Evolutionary conservation across 2,113 vertebrate genomes (phyloP).

Genomic region (Aphelocoma coerulescens): DNA sequence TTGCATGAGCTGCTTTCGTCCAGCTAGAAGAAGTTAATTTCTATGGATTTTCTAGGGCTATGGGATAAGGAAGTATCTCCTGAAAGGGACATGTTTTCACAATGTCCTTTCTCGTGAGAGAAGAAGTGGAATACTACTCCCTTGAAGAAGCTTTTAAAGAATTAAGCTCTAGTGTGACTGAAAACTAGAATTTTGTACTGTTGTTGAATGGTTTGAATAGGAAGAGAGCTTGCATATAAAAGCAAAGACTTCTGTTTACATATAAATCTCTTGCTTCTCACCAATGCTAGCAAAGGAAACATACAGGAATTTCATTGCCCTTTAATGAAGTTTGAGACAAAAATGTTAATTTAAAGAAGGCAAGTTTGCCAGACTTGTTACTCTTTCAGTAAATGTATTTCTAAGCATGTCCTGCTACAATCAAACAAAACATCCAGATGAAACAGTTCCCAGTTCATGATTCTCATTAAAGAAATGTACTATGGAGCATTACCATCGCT

Average conservation of each 20-base stretch:
- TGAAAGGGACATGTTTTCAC: constrained; percentile 33
- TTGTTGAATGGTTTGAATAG: background rate
- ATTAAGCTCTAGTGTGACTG: background rate
- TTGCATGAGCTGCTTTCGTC: background rate
- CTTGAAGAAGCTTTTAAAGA: constrained; percentile 11
- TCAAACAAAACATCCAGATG: background rate
- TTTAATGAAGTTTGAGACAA: constrained; percentile 9
- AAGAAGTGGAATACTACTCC: background rate
- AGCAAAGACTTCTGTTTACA: constrained; percentile 31
- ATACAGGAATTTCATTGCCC: constrained; percentile 3
- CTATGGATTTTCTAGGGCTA: constrained; percentile 24
- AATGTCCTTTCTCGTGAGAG: background rate
- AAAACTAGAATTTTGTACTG: background rate
- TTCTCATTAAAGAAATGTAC: background rate
- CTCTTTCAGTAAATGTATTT: constrained; percentile 41
- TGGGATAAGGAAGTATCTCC: background rate
- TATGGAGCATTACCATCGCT: background rate
- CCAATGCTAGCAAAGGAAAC: constrained; percentile 11
- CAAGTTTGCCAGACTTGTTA: background rate
- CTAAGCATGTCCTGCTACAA: background rate
- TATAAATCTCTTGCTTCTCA: constrained; percentile 49
- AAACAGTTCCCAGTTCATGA: background rate
- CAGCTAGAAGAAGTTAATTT: background rate
- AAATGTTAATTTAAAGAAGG: constrained; percentile 31
- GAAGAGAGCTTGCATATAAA: background rate